phyloP scores from a whole-genome alignment of 2,797 vertebrate genomes.

The Alosa sapidissima region DNA sequence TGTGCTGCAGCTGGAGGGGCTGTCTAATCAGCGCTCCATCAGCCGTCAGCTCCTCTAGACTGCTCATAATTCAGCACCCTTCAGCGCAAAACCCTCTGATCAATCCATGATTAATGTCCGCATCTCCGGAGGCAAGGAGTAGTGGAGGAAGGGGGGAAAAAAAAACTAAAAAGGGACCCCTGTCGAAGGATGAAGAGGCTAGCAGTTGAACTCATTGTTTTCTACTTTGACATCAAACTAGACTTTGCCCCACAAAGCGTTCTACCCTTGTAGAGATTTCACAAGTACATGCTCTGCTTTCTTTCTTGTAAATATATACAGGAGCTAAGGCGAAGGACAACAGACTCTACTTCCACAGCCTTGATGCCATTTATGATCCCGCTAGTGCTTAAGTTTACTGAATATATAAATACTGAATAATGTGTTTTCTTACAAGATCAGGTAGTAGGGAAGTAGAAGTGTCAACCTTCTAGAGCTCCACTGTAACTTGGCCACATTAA shows the following conservation, averaged over 20 bases:
- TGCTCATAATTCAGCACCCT: constrained; percentile 46
- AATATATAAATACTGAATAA: constrained; percentile 4
- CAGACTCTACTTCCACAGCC: constrained; percentile 30
- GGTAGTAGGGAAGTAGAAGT: neutral
- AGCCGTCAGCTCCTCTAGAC: constrained; percentile 40
- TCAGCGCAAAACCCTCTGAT: constrained; percentile 44
- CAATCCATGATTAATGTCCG: constrained; percentile 52
- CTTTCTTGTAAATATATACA: neutral
- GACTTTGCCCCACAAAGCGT: neutral
- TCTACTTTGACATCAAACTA: neutral
- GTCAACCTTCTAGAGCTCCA: constrained; percentile 25
- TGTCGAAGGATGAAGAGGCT: neutral
- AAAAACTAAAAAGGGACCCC: neutral
- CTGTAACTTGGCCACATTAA: constrained; percentile 25
- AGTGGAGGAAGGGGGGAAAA: neutral
- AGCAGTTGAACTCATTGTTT: neutral
- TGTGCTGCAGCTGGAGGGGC: constrained; percentile 31
- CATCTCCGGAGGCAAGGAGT: constrained; percentile 38
- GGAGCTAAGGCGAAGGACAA: constrained; percentile 36
- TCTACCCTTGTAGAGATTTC: neutral
- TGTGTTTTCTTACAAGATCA: neutral
- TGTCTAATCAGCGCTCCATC: constrained; percentile 43
- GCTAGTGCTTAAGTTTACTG: constrained; percentile 33
- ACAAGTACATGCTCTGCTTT: neutral
- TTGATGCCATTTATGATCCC: constrained; percentile 31